Evolutionary conservation across 2,113 vertebrate species (phyloP).

Genomic region (Epinephelus fuscoguttatus): DNA sequence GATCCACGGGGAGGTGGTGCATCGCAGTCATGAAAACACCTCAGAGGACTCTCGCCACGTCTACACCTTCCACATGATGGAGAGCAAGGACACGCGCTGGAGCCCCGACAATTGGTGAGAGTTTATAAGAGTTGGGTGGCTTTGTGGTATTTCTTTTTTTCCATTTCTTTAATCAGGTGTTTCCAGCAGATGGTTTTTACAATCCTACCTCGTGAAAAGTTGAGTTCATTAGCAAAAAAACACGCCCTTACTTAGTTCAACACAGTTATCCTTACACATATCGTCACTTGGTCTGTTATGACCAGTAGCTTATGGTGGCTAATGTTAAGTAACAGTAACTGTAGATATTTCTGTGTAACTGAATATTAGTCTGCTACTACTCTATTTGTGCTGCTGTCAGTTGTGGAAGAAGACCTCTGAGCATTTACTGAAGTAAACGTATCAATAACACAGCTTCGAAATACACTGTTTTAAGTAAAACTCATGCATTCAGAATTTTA

Average conservation of each 20-base stretch:
- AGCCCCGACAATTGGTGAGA: slow-evolving; percentile 95
- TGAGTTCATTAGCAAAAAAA: background rate
- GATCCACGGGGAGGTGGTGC: slow-evolving; percentile 94
- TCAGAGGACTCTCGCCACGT: slow-evolving; percentile 89
- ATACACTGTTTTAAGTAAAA: no score
- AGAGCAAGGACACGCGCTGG: slow-evolving; percentile 89
- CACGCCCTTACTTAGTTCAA: background rate
- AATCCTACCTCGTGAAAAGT: background rate
- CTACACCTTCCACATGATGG: slow-evolving; percentile 97
- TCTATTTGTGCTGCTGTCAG: no score
- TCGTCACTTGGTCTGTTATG: background rate
- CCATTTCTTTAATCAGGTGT: background rate
- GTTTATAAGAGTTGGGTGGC: background rate
- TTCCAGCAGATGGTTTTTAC: background rate
- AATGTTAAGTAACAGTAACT: background rate
- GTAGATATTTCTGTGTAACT: background rate
- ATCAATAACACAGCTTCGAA: no score
- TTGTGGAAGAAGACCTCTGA: no score
- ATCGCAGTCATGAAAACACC: slow-evolving; percentile 91
- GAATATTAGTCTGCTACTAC: background rate
- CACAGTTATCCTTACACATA: background rate
- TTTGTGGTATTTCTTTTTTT: background rate
- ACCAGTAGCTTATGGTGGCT: background rate
- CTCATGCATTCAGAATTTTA: no score
- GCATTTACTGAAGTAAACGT: no score